phyloP scores from a whole-genome alignment of 2,888 invertebrate species.

The Eristalis tenax region DNA sequence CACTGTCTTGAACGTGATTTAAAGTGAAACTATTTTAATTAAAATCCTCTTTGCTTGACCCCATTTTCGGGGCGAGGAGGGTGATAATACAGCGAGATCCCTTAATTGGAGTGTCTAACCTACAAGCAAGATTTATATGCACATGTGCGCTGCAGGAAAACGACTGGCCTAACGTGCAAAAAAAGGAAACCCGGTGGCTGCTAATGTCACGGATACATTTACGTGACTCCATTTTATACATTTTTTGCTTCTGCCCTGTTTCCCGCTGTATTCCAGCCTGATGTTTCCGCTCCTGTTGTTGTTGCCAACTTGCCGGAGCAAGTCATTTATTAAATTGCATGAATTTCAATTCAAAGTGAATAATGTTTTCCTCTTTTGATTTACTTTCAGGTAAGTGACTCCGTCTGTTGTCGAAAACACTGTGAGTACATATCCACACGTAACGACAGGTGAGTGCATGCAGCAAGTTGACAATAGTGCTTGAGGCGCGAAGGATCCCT shows the following conservation, averaged over 20 bases:
- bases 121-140: conserved; percentile 31
- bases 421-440: neutral
- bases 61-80: neutral
- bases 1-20: conserved; percentile 54
- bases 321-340: neutral
- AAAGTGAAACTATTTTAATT: conserved; percentile 54
- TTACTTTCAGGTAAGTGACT: conserved; percentile 28
- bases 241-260: neutral
- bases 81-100: neutral
- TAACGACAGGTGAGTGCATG: neutral
- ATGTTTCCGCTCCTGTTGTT: neutral
- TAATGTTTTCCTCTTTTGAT: conserved; percentile 11
- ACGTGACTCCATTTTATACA: neutral
- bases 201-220: conserved; percentile 37
- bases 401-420: neutral
- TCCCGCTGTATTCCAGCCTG: too few species aligned
- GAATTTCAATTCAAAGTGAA: neutral
- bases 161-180: neutral
- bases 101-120: conserved; percentile 40
- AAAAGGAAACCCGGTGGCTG: neutral
- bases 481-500: neutral
- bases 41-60: conserved; percentile 35
- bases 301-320: neutral
- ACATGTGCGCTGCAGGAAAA: neutral
- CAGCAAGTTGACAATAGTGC: neutral